Evolutionary conservation across 2,888 invertebrate species (phyloP).

Genomic region (Rhingia rostrata): DNA sequence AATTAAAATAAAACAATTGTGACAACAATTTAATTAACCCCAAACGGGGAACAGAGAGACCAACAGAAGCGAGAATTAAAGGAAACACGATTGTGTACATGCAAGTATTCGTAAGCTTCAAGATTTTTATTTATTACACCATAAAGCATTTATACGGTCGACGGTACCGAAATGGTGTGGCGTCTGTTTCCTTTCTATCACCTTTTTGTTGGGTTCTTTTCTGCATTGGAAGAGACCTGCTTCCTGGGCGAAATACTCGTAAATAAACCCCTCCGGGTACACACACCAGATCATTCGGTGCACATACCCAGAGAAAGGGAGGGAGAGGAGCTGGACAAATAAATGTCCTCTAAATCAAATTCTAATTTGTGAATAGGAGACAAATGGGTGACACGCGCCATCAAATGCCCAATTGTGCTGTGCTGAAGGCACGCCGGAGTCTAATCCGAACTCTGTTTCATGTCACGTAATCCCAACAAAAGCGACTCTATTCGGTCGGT

Average conservation of each 20-base stretch:
- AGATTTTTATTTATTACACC: constrained; percentile 66
- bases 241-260: constrained; percentile 25
- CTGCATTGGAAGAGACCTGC: constrained; percentile 20
- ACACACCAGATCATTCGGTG: neutral
- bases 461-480: constrained; percentile 72
- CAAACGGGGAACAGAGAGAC: constrained; percentile 1
- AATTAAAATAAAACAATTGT: neutral
- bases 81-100: constrained; percentile 34
- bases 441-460: constrained; percentile 66
- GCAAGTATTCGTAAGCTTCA: constrained; percentile 60
- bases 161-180: constrained; percentile 23
- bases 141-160: constrained; percentile 58
- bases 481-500: constrained; percentile 55
- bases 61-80: constrained; percentile 18
- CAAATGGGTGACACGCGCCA: constrained; percentile 73
- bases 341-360: constrained; percentile 74
- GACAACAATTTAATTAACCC: constrained; percentile 43
- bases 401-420: constrained; percentile 70
- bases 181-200: constrained; percentile 32
- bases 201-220: constrained; percentile 4
- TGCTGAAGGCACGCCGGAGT: constrained; percentile 35
- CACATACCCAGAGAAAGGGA: neutral
- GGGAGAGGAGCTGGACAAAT: constrained; percentile 56
- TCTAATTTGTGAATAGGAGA: constrained; percentile 73
- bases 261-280: constrained; percentile 2